phyloP scores from a whole-genome alignment of 2,113 vertebrate species.

The Xiphophorus hellerii region DNA sequence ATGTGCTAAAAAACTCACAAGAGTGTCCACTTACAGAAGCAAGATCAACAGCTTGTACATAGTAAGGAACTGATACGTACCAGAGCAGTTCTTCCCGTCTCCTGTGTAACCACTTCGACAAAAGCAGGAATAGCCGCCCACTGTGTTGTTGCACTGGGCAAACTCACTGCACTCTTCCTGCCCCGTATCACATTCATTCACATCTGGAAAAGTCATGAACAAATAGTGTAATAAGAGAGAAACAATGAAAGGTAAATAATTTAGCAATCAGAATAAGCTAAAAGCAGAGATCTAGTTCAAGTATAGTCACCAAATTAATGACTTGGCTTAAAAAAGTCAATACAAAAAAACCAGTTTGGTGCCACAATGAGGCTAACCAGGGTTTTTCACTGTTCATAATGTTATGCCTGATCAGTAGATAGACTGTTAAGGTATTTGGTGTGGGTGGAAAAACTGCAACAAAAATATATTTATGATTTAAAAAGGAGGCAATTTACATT shows the following conservation, averaged over 20 bases:
- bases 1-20: conserved; percentile 56
- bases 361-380: neutral
- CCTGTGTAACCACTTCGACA: conserved; percentile 83
- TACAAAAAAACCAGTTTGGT: neutral
- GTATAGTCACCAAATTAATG: neutral
- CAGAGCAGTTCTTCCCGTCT: conserved; percentile 81
- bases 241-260: neutral
- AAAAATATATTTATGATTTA: too few species aligned
- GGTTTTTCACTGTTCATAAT: neutral
- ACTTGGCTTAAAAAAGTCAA: neutral
- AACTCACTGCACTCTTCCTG: conserved; percentile 76
- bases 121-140: conserved; percentile 77
- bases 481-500: too few species aligned
- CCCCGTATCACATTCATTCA: conserved; percentile 79
- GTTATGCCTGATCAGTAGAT: neutral
- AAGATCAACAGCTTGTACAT: conserved; percentile 1
- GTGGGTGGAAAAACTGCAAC: too few species aligned
- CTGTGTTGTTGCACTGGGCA: conserved; percentile 78
- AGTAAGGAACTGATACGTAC: conserved; percentile 61
- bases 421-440: neutral
- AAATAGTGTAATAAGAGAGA: neutral
- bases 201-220: conserved; percentile 62
- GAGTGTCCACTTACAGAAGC: conserved; percentile 38
- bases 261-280: neutral
- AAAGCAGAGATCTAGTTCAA: neutral